Evolutionary conservation across 2,113 vertebrate species (phyloP).

Genomic region (Zootoca vivipara): DNA sequence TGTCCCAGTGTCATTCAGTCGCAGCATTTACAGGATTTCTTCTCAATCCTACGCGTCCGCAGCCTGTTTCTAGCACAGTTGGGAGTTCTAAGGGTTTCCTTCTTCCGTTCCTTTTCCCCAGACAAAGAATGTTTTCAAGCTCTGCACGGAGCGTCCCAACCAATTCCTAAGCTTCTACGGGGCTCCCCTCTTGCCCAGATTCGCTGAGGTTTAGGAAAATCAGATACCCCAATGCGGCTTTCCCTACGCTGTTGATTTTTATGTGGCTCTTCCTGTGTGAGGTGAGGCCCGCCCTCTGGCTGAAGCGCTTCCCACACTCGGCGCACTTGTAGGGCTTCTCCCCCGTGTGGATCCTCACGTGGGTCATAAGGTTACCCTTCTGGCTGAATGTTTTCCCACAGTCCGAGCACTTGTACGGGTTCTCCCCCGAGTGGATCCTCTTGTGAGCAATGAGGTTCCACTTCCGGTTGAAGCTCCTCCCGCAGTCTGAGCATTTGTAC

Average conservation of each 20-base stretch:
- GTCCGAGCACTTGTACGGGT: neutral
- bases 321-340: conserved; percentile 15
- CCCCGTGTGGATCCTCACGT: conserved; percentile 38
- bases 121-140: conserved; percentile 1
- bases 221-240: conserved; percentile 28
- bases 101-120: neutral
- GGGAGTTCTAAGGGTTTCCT: conserved; percentile 65
- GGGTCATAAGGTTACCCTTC: conserved; percentile 47
- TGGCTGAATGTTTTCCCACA: conserved; percentile 41
- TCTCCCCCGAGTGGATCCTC: conserved; percentile 19
- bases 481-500: conserved; percentile 7
- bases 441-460: conserved; percentile 18
- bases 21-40: neutral
- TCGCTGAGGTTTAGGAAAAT: conserved; percentile 13
- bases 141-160: conserved; percentile 60
- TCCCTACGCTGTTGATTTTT: conserved; percentile 43
- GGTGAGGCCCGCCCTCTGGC: conserved; percentile 34
- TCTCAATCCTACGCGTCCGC: conserved; percentile 56
- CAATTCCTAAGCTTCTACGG: conserved; percentile 51
- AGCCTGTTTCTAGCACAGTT: conserved; percentile 66
- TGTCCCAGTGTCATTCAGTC: too few species aligned
- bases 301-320: conserved; percentile 7
- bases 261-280: conserved; percentile 48
- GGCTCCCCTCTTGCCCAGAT: conserved; percentile 55
- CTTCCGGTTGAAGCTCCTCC: conserved; percentile 20